phyloP scores from a whole-genome alignment of 2,113 vertebrate species.

The Catharus fuscescens region DNA sequence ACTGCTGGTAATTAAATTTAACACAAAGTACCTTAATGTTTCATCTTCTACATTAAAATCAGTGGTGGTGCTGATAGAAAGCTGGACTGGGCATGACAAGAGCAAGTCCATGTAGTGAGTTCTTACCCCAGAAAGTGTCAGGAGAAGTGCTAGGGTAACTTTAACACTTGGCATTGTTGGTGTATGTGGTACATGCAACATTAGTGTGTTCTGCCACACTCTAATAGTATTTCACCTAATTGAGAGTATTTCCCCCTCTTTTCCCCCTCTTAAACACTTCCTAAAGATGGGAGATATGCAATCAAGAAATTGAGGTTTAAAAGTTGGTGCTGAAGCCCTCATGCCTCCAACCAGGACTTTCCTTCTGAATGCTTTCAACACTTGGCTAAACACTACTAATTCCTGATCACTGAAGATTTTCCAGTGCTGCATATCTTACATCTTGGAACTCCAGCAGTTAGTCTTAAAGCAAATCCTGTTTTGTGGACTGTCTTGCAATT shows the following conservation, averaged over 20 bases:
- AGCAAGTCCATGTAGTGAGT: not conserved
- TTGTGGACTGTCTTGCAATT: slow-evolving; percentile 92
- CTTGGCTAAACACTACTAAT: slow-evolving; percentile 84
- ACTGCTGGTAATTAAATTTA: not conserved
- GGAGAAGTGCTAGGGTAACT: not conserved
- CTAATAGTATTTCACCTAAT: not conserved
- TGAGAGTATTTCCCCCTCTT: not conserved
- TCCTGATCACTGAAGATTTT: slow-evolving; percentile 80
- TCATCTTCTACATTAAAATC: not conserved
- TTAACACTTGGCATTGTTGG: not conserved
- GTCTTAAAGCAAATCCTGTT: slow-evolving; percentile 86
- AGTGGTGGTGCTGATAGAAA: not conserved
- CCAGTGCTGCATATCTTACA: slow-evolving; percentile 87
- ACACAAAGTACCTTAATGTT: not conserved
- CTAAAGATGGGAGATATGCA: slow-evolving; percentile 93
- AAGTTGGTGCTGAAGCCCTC: slow-evolving; percentile 88
- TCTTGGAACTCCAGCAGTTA: slow-evolving; percentile 82
- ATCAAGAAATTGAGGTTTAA: slow-evolving; percentile 90
- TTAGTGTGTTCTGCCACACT: not conserved
- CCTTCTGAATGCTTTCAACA: slow-evolving; percentile 84
- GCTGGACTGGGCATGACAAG: not conserved
- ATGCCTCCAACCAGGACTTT: slow-evolving; percentile 88
- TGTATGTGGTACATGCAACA: not conserved
- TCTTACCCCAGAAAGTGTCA: not conserved
- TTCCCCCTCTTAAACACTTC: not conserved